These are phyloP conservation scores for Silurus glanis DNA, from an alignment of 2,113 vertebrate genomes.

Conservation along the genomic window DNA sequence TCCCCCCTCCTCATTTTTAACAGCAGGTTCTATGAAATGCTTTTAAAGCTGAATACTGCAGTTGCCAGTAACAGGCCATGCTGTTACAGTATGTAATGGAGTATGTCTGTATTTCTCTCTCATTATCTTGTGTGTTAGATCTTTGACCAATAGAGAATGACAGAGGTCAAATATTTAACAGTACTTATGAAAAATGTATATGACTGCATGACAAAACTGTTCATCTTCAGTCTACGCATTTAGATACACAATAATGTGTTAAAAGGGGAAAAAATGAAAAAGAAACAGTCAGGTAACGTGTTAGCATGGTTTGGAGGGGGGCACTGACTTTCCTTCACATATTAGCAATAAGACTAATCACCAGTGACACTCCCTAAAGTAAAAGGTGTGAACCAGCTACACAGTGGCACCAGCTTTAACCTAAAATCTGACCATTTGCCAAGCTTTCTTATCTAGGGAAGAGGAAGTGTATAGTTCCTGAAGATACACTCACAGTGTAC, in stretches of 20 bases:
- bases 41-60: background rate
- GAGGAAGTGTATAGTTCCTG: background rate
- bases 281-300: background rate
- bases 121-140: background rate
- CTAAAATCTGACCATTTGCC: background rate
- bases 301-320: background rate
- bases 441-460: slow-evolving; percentile 1
- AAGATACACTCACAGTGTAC: background rate
- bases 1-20: background rate
- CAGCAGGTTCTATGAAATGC: background rate
- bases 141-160: background rate
- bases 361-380: background rate
- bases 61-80: background rate
- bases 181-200: background rate
- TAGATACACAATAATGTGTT: background rate
- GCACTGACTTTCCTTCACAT: background rate
- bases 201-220: background rate
- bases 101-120: background rate
- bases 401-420: background rate
- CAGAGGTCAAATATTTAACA: background rate
- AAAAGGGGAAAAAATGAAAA: background rate
- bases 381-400: background rate
- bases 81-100: background rate
- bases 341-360: slow-evolving; percentile 14
- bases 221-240: background rate